Base-by-base conservation (phyloP, 2,797 vertebrate species). In the Graptemys geographica region DNA sequence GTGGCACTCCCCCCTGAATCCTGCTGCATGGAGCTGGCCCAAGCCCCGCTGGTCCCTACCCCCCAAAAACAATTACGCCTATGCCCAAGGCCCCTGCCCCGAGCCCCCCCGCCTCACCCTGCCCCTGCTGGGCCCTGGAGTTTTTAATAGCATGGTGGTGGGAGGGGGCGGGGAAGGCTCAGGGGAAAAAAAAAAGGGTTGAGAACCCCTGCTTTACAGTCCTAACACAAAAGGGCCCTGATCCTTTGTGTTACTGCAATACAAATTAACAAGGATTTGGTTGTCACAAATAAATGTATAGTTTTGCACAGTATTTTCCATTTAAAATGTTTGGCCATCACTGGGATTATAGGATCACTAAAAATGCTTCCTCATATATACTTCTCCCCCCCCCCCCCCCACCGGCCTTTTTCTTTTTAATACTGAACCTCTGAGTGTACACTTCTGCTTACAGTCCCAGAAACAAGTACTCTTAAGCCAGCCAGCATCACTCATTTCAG, bases 391-490 rank as follows among this genome's bases (percentile, higher is more conserved):
- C 5, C 23, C 33, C 4, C 5, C n/a, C n/a, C n/a, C 37, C 37
- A 41, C 41, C 41, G 41, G 12, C 3, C 1, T 47, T 27, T 27
- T 8, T 13, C 12, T 82, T 78, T 8, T 74, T 7, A 37, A 11
- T 37, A 49, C 10, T 81, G 25, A 56, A 33, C 27, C 55, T 33
- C 13, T n/a, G 53, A 81, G 47, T 56, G n/a, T 53, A 3, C 0
- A 1, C 25, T 84, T 83, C 81, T 90, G 13, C 65, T 88, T 78
- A 56, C 10, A 72, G 18, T 11, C 84, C 37, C 33, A 90, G 92
- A 83, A 44, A 80, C 21, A 92, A 86, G 57, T 59, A 81, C 53
- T 69, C 88, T 56, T 59, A 69, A 87, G 89, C 52, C 94, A 76
- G 59, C 79, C 69, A 78, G 90, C 86, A 72, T 83, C 19, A 52